Conservation (phyloP, 2,113 vertebrate species). For the Hydrochoerus hydrochaeris region DNA sequence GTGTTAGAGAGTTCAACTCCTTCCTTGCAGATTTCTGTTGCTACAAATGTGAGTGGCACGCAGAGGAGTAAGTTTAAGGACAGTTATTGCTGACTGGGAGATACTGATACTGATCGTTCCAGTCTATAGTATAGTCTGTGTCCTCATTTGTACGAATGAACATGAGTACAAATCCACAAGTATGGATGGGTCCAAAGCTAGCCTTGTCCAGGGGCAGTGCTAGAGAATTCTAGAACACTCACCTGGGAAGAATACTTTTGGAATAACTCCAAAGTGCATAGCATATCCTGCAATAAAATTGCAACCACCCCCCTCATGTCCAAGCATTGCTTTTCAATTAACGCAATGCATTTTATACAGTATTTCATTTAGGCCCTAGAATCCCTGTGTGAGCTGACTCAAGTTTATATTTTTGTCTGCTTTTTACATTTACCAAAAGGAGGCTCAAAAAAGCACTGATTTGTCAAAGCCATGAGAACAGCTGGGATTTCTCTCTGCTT, state of each 20-base stretch:
- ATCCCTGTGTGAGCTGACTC: background rate
- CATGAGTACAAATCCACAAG: background rate
- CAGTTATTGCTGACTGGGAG: background rate
- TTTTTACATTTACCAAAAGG: background rate
- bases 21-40: background rate
- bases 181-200: background rate
- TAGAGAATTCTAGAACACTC: background rate
- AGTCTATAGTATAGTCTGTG: background rate
- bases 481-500: background rate
- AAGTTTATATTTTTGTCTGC: conserved; percentile 23
- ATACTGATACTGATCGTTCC: background rate
- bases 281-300: background rate
- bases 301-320: background rate
- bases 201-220: background rate
- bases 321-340: background rate
- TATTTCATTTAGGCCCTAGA: background rate
- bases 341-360: background rate
- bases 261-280: background rate
- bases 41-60: background rate
- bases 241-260: background rate
- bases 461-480: background rate
- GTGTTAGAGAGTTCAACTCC: background rate
- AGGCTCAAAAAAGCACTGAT: background rate
- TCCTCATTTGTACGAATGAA: no score
- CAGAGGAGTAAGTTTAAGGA: conserved; percentile 22